Percentiles rank a stretch among this genome's conserved stretches.
Conservation (phyloP, 2,113 vertebrate genomes). For the Tachuris rubrigastra region DNA sequence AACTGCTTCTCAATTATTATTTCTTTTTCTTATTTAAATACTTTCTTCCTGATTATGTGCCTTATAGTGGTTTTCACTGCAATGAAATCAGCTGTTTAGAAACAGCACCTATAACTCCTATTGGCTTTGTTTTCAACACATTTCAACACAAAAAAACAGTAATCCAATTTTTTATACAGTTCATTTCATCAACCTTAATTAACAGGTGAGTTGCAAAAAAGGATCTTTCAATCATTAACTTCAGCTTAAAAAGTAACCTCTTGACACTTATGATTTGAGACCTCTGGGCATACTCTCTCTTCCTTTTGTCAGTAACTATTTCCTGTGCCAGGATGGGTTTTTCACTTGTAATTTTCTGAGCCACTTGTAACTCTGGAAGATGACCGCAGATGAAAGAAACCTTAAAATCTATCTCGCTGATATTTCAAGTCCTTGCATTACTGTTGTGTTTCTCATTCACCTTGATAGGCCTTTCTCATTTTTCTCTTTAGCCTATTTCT, state of each 20-base stretch:
- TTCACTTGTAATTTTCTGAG: background rate
- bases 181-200: background rate
- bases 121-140: background rate
- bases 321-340: background rate
- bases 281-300: background rate
- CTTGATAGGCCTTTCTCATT: background rate
- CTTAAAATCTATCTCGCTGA: background rate
- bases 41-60: background rate
- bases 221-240: background rate
- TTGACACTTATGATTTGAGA: fast-evolving
- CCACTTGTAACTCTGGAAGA: background rate
- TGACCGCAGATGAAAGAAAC: background rate
- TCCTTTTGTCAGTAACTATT: background rate
- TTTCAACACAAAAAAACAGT: background rate
- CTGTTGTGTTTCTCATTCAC: background rate
- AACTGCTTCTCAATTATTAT: background rate
- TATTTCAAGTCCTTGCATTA: background rate
- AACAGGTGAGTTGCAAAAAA: background rate
- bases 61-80: background rate
- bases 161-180: background rate
- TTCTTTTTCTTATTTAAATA: background rate
- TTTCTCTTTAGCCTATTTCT: background rate
- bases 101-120: background rate
- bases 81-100: background rate
- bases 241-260: background rate